phyloP scores from a whole-genome alignment of 2,113 vertebrate species.

The Malaclemys terrapin region DNA sequence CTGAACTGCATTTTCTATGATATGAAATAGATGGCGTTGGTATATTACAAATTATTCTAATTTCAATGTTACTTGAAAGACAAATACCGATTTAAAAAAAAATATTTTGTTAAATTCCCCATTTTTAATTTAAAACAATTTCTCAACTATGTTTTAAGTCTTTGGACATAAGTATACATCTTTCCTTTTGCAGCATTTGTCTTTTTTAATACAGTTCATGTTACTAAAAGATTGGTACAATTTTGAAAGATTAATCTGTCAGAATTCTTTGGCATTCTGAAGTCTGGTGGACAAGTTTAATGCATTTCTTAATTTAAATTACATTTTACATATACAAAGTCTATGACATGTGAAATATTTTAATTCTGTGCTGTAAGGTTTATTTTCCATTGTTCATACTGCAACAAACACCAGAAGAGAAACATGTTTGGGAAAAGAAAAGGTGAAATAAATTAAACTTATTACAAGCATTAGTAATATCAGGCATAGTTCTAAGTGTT shows the following conservation, averaged over 20 bases:
- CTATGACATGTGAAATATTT: conserved; percentile 4
- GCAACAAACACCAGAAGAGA: not conserved
- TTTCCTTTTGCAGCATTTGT: conserved; percentile 17
- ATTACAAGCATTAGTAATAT: not conserved
- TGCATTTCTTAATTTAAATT: conserved; percentile 26
- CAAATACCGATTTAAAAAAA: not conserved
- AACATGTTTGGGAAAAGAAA: not conserved
- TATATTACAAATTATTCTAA: conserved; percentile 20
- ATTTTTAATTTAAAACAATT: conserved; percentile 54
- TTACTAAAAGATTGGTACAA: conserved; percentile 55
- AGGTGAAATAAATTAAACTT: not conserved
- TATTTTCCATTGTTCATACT: not conserved
- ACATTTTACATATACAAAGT: not conserved
- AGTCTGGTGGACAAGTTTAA: conserved; percentile 9
- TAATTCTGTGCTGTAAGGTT: not conserved
- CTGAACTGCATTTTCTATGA: not conserved
- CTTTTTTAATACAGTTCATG: conserved; percentile 36
- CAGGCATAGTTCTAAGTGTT: not conserved
- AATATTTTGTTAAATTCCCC: not conserved
- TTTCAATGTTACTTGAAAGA: not conserved
- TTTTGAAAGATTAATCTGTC: conserved; percentile 44
- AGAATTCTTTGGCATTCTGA: not conserved
- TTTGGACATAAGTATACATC: not conserved
- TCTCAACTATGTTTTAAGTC: not conserved
- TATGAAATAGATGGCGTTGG: conserved; percentile 67